Percentiles rank a stretch among this genome's conserved stretches.
Evolutionary conservation across 2,113 vertebrate species (phyloP).

Genomic region (Centrocercus urophasianus): DNA sequence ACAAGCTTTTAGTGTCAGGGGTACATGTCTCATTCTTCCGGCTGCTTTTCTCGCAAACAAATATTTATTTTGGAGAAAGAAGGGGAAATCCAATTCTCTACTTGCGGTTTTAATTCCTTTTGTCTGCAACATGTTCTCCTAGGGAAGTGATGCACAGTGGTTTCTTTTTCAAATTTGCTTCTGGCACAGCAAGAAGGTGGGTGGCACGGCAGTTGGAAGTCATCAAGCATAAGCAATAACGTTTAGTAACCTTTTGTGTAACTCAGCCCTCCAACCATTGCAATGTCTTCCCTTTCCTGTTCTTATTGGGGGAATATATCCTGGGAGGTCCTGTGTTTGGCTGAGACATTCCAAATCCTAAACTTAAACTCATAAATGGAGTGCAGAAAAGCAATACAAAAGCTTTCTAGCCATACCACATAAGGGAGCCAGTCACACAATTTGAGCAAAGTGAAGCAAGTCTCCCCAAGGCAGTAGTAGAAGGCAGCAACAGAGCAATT

Average conservation of each 20-base stretch:
- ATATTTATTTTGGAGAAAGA: slow-evolving; percentile 76
- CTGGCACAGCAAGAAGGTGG: slow-evolving; percentile 65
- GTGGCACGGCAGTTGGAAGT: slow-evolving; percentile 58
- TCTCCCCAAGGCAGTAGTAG: not conserved
- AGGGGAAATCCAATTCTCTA: slow-evolving; percentile 67
- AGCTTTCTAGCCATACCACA: not conserved
- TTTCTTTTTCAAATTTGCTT: slow-evolving; percentile 70
- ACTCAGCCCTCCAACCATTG: not conserved
- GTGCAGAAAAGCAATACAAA: not conserved
- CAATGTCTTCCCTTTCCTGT: slow-evolving; percentile 16
- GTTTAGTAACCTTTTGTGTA: slow-evolving; percentile 45
- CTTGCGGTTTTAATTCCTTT: slow-evolving; percentile 67
- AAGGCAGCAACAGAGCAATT: not conserved
- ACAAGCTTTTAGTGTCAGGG: slow-evolving; percentile 22
- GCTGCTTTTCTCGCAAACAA: slow-evolving; percentile 63
- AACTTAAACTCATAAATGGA: slow-evolving; percentile 6
- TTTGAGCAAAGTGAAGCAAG: not conserved
- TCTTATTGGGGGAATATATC: not conserved
- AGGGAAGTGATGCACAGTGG: slow-evolving; percentile 63
- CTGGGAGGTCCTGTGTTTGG: slow-evolving; percentile 12
- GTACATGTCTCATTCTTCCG: slow-evolving; percentile 52
- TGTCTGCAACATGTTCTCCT: slow-evolving; percentile 68
- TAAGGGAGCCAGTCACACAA: not conserved
- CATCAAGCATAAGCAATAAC: slow-evolving; percentile 43
- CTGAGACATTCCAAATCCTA: not conserved